A percentile compares a stretch with the other conserved stretches of the same genome.
phyloP scores from a whole-genome alignment of 2,888 invertebrate genomes.

The Crossocerus cetratus region DNA sequence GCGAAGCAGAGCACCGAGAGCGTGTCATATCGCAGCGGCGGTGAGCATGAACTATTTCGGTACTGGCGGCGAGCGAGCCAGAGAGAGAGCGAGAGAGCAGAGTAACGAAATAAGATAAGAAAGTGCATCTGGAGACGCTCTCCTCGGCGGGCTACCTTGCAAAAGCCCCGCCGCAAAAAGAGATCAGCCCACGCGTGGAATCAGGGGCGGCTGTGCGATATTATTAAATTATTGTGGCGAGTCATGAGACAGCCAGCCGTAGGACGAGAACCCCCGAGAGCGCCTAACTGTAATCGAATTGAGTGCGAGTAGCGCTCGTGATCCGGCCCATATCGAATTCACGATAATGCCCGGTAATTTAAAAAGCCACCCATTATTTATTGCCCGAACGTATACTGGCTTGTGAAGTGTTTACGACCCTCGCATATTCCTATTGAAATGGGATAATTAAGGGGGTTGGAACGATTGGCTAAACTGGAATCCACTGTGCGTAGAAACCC shows the following conservation, averaged over 20 bases:
- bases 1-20: not conserved
- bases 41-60: slow-evolving; percentile 27
- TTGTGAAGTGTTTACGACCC: too few species aligned
- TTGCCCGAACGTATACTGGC: too few species aligned
- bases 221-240: slow-evolving; percentile 47
- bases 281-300: too few species aligned
- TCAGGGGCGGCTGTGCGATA: slow-evolving; percentile 34
- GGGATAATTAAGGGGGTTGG: not conserved
- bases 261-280: too few species aligned
- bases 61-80: slow-evolving; percentile 2
- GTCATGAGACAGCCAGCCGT: not conserved
- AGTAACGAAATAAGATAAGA: slow-evolving; percentile 24
- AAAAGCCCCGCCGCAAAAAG: not conserved
- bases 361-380: too few species aligned
- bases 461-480: too few species aligned
- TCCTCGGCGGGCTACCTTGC: slow-evolving; percentile 13
- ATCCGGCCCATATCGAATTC: too few species aligned
- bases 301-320: too few species aligned
- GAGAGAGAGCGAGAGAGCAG: not conserved
- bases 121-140: slow-evolving; percentile 6
- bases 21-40: not conserved
- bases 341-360: too few species aligned
- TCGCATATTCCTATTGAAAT: not conserved
- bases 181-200: slow-evolving; percentile 28
- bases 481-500: too few species aligned